Base-by-base conservation (phyloP, 1,140 invertebrate species). In the Muscidifurax raptorellus region DNA sequence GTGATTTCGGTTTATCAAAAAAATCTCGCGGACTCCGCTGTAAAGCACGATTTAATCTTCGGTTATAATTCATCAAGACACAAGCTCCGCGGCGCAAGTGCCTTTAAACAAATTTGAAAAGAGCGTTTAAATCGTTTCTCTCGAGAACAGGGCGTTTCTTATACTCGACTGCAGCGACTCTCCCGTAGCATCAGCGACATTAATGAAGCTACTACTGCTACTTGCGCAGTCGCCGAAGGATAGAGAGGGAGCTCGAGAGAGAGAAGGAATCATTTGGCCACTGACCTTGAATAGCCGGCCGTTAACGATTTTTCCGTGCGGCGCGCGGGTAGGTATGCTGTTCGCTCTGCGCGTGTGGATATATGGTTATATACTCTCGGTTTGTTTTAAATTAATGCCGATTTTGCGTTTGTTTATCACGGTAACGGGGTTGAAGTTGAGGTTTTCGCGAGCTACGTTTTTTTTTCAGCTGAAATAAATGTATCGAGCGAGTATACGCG, bases 281-380 rank as follows among this genome's bases (percentile, higher is more conserved):
- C 77, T 84, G 83, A 84, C 83, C 83, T 84, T 84, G 83, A 80
- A 72, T 80, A 69, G 40, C 40, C 77, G 71, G 67, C 83, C 30
- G 83, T 84, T 84, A 84, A 84, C 83, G 83, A 84, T 84, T 84
- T 40, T 84, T 84, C 83, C 83, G 83, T 74, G 75, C 59, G 76
- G 76, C 77, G 52, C 47, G 83, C 40, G 22, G n/a, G 52, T 59
- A 4, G 81, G 71, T 82, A 76, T 44, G 72, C 81, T 2, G 6
- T n/a, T 22, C 30, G 15, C 30, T 12, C 71, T 67, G 79, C n/a
- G n/a, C n/a, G n/a, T n/a, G n/a, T n/a, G n/a, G n/a, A n/a, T n/a
- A n/a, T n/a, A n/a, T n/a, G n/a, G n/a, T n/a, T n/a, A n/a, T n/a
- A n/a, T n/a, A n/a, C n/a, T n/a, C n/a, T 79, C n/a, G 66, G 64